Base-by-base conservation (phyloP, 2,888 invertebrate species). In the Scaptomyza tumidula region DNA sequence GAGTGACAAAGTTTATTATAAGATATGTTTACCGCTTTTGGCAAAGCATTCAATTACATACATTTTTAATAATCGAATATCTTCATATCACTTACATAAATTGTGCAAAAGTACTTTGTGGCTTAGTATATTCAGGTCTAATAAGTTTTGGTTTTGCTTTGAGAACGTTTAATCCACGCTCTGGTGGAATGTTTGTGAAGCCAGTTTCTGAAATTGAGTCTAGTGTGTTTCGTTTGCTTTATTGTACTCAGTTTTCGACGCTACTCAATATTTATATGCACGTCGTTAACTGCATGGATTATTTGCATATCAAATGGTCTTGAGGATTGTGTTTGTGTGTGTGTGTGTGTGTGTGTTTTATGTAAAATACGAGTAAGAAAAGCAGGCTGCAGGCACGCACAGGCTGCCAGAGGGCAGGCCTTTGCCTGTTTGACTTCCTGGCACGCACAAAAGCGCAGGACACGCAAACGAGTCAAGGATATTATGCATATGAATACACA, bases 391-490 rank as follows among this genome's bases (percentile, higher is more conserved):
- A 53, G 58, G 60, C 69, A 66, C 62, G 59, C 69, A 61, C 35
- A 39, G 46, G 35, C 56, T 14, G 43, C 10, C 46, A 19, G 14
- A 39, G 52, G 52, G 10, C 46, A 46, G 55, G 27, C 41, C 55
- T 29, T 53, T 54, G 73, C 31, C 58, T 19, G 74, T 61, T 50
- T 60, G 62, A 63, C 68, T 75, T 75, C 60, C 62, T 66, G 72
- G 67, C 71, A 79, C 81, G 77, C 81, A 79, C 75, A 84, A 75
- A 80, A 79, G 85, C 71, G 71, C 77, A 76, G 76, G 69, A 68
- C 82, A 81, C 69, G 71, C 78, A 83, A 80, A 76, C 78, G 55
- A 86, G 86, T 84, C 84, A 86, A 86, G 83, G 83, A 83, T 83
- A 78, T 86, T 76, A 73, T 86, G 76, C 86, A 85, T 68, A 83